phyloP scores from a whole-genome alignment of 2,888 invertebrate genomes.

The Lasius fuliginosus region DNA sequence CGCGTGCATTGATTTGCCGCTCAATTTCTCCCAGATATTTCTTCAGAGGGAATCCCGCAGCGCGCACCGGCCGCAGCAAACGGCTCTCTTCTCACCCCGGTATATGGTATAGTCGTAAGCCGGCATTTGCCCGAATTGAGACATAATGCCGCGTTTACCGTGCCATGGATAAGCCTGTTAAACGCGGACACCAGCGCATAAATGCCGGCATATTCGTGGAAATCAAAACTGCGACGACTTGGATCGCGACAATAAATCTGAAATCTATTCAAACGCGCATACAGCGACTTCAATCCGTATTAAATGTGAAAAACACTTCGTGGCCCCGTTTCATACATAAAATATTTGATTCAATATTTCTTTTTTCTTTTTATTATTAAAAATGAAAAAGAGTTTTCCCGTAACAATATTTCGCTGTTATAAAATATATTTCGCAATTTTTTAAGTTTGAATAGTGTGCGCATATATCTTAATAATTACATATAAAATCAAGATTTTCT shows the following conservation, averaged over 20 bases:
- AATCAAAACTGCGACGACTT: constrained; percentile 40
- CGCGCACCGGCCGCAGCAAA: constrained; percentile 56
- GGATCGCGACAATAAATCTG: constrained; percentile 9
- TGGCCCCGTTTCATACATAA: background rate
- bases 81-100: constrained; percentile 60
- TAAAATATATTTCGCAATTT: background rate
- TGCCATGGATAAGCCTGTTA: constrained; percentile 82
- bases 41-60: constrained; percentile 72
- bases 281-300: background rate
- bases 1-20: constrained; percentile 85
- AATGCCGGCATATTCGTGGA: constrained; percentile 47
- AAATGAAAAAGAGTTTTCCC: background rate
- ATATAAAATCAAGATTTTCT: background rate
- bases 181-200: constrained; percentile 73
- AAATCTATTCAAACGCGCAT: background rate
- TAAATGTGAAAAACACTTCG: background rate
- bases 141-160: constrained; percentile 76
- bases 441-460: constrained; percentile 7
- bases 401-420: background rate
- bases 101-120: constrained; percentile 64
- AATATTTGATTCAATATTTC: background rate
- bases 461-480: background rate
- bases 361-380: background rate
- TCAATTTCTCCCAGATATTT: constrained; percentile 85
- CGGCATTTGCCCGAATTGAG: constrained; percentile 80